Evolutionary conservation across 2,797 vertebrate species (phyloP).

Genomic region (Gymnodraco acuticeps): DNA sequence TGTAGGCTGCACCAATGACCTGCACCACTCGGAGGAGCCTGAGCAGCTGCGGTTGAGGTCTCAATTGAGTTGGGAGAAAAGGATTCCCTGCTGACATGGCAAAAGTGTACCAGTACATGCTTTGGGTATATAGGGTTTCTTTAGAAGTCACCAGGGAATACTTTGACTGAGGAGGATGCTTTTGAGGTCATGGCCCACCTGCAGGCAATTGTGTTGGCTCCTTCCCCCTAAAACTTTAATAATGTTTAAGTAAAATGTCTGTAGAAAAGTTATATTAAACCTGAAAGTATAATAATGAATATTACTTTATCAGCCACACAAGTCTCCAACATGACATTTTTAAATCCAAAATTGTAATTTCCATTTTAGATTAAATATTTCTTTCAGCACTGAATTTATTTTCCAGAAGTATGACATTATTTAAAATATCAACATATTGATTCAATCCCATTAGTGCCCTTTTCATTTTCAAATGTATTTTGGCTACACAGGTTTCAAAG

Average conservation of each 20-base stretch:
- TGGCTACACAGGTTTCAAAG: no score
- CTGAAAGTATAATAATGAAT: constrained; percentile 18
- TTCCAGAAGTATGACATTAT: no score
- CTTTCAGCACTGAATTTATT: no score
- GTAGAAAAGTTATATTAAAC: constrained; percentile 8
- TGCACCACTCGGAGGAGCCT: constrained; percentile 38
- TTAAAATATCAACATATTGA: no score
- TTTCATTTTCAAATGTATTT: no score
- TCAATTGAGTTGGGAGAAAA: constrained; percentile 65
- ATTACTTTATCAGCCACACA: no score
- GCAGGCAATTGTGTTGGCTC: constrained; percentile 41
- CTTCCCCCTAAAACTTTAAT: constrained; percentile 27
- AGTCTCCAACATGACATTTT: no score
- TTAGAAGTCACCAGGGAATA: constrained; percentile 27
- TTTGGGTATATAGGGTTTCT: constrained; percentile 61
- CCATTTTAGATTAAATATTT: no score
- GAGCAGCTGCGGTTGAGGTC: constrained; percentile 64
- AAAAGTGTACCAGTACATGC: constrained; percentile 37
- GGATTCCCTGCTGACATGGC: constrained; percentile 75
- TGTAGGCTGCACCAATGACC: constrained; percentile 13
- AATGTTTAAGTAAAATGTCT: constrained; percentile 37
- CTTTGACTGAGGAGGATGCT: constrained; percentile 9
- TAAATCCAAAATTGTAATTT: no score
- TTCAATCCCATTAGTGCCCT: no score
- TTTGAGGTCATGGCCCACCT: constrained; percentile 41